Evolutionary conservation across 2,797 vertebrate species (phyloP), one percentile per base, ranked within the genome.

Genomic region (Enteromius paludinosus): DNA sequence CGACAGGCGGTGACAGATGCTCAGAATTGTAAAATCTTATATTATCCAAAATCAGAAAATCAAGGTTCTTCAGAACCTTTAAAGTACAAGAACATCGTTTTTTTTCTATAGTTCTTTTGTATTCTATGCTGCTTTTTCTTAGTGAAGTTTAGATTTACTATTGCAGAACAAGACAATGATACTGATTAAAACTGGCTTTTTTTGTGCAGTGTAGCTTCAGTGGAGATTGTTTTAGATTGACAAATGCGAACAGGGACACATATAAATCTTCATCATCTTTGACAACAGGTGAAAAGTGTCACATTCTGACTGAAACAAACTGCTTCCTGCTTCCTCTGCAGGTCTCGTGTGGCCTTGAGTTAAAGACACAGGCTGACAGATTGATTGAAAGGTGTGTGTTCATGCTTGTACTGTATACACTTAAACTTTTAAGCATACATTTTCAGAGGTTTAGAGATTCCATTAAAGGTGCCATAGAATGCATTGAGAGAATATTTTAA

Each of bases 1-100:
- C 83, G 72, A 87, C 86, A 54, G 77, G 56, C 84, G 87, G 86
- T 82, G 87, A 88, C 90, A 90, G 89, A 90, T 88, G 88, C 88
- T 87, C 74, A 54, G 75, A 89, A 86, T 86, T 83, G 84, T 88
- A 89, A 89, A 89, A 86, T 65, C 68, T 87, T 85, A 85, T 84
- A 88, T 85, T 89, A 84, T 88, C 82, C 85, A 43, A 76, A 86
- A 88, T 85, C 82, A 85, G 54, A 56, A 23, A 75, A 56, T 56
- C 30, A 45, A 54, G 47, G 41, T 28, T 20, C 1, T 6, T 64
- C 25, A 10, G 18, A 61, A 28, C 56, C 12, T 25, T 43, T 25
- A 66, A 41, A 66, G 20, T 7, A 14, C 5, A 11, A 41, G n/a
- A 68, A n/a, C 20, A 38, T 35, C 0, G 18, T 4, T 9, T n/a